Base-by-base conservation (phyloP, 1,140 invertebrate genomes). In the Euwallacea fornicatus region DNA sequence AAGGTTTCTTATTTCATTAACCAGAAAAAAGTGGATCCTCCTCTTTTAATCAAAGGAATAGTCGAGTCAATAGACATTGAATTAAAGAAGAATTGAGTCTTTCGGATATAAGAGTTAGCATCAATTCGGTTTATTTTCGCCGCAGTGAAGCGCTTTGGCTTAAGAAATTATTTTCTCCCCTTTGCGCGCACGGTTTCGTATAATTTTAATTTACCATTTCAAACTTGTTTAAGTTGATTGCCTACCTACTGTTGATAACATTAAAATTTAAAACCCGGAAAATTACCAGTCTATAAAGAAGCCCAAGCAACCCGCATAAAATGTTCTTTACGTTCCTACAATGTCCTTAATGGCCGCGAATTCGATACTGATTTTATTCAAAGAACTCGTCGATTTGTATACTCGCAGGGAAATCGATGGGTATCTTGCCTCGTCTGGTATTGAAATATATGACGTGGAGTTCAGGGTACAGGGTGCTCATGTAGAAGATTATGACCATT, bases 1-100 rank as follows among this genome's bases (percentile, higher is more conserved):
- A 58, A 66, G 47, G 46, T 54, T 66, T 73, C 71, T 73, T 74
- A 74, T 74, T 72, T 72, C 70, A 72, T 74, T 72, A 72, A 60
- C 43, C 66, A 56, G 61, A 73, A 74, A 74, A 74, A 74, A 74
- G 59, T 72, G 55, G 11, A 21, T 62, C 69, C 68, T 69, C 73
- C 73, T 66, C 67, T 73, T 74, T 73, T 74, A 74, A 74, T 74
- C 73, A 74, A 74, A 72, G 73, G 66, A 74, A 66, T 72, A 69
- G 68, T 74, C 70, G 69, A 74, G 63, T 71, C 71, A 74, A 74
- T 74, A 74, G 71, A 74, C 73, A 74, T 74, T 70, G 71, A 74
- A 74, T 74, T 74, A 74, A 74, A 74, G 73, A 72, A 61, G 73
- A 74, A 74, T 74, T 73, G 73, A 74, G 71, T 67, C 63, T 73